phyloP scores from a whole-genome alignment of 2,113 vertebrate species.

The Cynoglossus semilaevis region DNA sequence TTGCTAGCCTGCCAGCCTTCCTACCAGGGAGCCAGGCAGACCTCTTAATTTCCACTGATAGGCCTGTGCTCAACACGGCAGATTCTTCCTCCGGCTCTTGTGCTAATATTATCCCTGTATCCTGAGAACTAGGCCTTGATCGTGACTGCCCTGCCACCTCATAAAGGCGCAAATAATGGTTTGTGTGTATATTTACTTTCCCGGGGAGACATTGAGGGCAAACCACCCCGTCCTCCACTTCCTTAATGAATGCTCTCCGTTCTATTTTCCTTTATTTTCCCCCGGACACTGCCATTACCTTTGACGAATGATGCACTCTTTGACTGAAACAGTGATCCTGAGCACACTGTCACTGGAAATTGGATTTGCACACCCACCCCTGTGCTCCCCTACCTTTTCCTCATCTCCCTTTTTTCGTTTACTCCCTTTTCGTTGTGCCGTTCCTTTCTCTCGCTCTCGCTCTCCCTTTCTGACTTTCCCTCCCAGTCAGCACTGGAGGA shows the following conservation, averaged over 20 bases:
- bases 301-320: conserved; percentile 77
- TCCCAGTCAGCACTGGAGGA: conserved; percentile 54
- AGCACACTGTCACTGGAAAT: conserved; percentile 75
- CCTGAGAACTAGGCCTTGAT: conserved; percentile 60
- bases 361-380: conserved; percentile 62
- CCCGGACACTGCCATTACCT: conserved; percentile 72
- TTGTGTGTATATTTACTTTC: conserved; percentile 71
- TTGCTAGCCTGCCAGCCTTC: conserved; percentile 40
- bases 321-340: conserved; percentile 71
- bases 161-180: conserved; percentile 68
- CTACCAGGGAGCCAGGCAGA: conserved; percentile 38
- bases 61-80: conserved; percentile 14
- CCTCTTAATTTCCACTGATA: conserved; percentile 50
- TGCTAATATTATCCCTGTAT: conserved; percentile 56
- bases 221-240: conserved; percentile 22
- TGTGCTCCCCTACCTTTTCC: conserved; percentile 34
- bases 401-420: conserved; percentile 25
- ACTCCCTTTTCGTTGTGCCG: neutral
- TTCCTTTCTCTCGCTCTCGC: conserved; percentile 6
- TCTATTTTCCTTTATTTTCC: conserved; percentile 71
- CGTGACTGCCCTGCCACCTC: conserved; percentile 48
- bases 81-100: conserved; percentile 31
- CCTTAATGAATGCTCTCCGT: conserved; percentile 71
- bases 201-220: conserved; percentile 38
- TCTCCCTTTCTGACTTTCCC: conserved; percentile 31